Evolutionary conservation across 2,888 invertebrate genomes (phyloP).

Genomic region (Seira musarum): DNA sequence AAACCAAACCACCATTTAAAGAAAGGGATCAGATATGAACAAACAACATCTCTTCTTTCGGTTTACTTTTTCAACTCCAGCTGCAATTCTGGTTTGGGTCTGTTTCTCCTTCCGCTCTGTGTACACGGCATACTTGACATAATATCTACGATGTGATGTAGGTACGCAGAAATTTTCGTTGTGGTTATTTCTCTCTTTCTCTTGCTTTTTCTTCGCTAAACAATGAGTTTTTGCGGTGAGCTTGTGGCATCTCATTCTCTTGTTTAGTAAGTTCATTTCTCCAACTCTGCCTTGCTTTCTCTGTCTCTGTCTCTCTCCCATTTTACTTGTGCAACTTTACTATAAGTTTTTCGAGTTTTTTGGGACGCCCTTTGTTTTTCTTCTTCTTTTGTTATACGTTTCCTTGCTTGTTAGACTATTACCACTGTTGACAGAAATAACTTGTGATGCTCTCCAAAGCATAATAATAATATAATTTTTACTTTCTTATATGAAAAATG

Average conservation of each 20-base stretch:
- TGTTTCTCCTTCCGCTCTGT: too few species aligned
- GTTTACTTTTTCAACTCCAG: too few species aligned
- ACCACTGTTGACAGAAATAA: conserved; percentile 53
- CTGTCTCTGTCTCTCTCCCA: conserved; percentile 9
- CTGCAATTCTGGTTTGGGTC: too few species aligned
- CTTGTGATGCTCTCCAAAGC: background rate
- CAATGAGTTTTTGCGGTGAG: conserved; percentile 61
- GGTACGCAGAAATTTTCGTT: background rate
- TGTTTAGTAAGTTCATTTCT: conserved; percentile 57
- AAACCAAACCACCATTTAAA: too few species aligned
- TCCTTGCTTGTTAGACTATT: conserved; percentile 58
- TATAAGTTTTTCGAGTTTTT: conserved; percentile 50
- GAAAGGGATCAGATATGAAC: too few species aligned
- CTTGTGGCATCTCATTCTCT: conserved; percentile 61
- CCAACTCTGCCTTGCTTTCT: conserved; percentile 8
- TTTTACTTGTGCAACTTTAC: too few species aligned
- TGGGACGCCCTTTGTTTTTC: conserved; percentile 53
- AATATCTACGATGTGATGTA: too few species aligned
- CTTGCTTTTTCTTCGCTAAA: conserved; percentile 23
- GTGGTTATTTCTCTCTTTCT: background rate
- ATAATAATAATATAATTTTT: background rate
- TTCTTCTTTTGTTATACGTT: conserved; percentile 57
- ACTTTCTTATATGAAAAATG: background rate
- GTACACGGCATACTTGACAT: too few species aligned
- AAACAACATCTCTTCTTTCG: too few species aligned